Evolutionary conservation across 1,140 invertebrate genomes (phyloP).

Genomic region (Dinoponera quadriceps): DNA sequence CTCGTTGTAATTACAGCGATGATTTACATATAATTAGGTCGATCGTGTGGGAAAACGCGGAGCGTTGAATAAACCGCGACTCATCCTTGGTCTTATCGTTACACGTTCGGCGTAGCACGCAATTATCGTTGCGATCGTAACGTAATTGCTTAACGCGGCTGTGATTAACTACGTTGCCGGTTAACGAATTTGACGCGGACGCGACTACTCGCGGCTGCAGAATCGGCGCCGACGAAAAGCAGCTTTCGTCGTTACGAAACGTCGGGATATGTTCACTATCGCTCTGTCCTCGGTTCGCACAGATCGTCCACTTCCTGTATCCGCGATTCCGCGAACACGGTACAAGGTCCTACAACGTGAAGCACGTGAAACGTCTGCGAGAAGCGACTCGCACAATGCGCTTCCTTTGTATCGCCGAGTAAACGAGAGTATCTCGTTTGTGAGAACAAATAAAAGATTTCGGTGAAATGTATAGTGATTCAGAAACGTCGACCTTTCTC

Average conservation of each 20-base stretch:
- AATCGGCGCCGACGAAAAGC: neutral
- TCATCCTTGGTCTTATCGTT: slow-evolving; percentile 47
- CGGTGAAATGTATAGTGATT: no score
- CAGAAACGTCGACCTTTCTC: no score
- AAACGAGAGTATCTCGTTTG: no score
- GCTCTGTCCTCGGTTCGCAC: slow-evolving; percentile 2
- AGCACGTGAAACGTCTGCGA: neutral
- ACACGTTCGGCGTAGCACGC: neutral
- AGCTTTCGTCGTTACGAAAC: slow-evolving; percentile 5
- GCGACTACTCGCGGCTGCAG: neutral
- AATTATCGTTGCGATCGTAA: slow-evolving; percentile 15
- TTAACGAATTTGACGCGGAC: neutral
- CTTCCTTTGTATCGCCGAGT: neutral
- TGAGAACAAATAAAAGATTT: no score
- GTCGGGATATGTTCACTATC: neutral
- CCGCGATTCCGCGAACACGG: slow-evolving; percentile 15
- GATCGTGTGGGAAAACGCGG: slow-evolving; percentile 2
- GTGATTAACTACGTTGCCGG: neutral
- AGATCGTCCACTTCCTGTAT: slow-evolving; percentile 50
- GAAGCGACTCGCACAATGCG: neutral
- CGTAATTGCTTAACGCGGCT: neutral
- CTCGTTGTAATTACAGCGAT: slow-evolving; percentile 18
- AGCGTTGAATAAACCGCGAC: neutral
- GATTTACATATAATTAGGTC: slow-evolving; percentile 40
- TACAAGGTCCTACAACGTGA: slow-evolving; percentile 17